A percentile compares a stretch with the other conserved stretches of the same genome.
phyloP scores from a whole-genome alignment of 2,797 vertebrate genomes.

The Sphenopsis melanotis region DNA sequence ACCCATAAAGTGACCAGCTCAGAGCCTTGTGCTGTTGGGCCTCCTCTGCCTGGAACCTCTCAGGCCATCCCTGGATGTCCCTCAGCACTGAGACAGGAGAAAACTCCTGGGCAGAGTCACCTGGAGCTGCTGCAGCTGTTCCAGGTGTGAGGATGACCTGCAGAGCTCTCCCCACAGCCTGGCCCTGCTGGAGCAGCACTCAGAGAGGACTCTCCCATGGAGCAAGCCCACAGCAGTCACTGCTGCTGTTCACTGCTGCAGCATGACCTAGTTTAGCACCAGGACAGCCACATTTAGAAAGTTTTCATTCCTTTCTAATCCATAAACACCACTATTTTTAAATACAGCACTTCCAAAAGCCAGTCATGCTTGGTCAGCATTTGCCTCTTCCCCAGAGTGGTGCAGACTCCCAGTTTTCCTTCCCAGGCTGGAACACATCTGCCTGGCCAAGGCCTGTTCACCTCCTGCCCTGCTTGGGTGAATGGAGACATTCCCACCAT shows the following conservation, averaged over 20 bases:
- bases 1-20: background rate
- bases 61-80: background rate
- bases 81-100: background rate
- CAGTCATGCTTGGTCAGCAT: background rate
- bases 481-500: background rate
- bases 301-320: background rate
- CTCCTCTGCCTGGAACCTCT: background rate
- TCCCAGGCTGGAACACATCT: background rate
- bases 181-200: background rate
- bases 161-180: background rate
- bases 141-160: background rate
- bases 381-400: background rate
- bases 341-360: background rate
- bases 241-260: background rate
- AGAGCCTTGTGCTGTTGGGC: background rate
- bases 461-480: background rate
- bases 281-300: background rate
- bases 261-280: background rate
- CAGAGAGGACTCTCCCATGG: background rate
- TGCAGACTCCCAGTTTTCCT: background rate
- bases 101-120: background rate
- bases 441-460: background rate
- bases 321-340: conserved; percentile 32
- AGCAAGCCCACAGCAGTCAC: background rate
- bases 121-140: background rate